These are phyloP conservation scores for Dioctria rufipes DNA, from an alignment of 2,888 invertebrate genomes.

Conservation along the genomic window DNA sequence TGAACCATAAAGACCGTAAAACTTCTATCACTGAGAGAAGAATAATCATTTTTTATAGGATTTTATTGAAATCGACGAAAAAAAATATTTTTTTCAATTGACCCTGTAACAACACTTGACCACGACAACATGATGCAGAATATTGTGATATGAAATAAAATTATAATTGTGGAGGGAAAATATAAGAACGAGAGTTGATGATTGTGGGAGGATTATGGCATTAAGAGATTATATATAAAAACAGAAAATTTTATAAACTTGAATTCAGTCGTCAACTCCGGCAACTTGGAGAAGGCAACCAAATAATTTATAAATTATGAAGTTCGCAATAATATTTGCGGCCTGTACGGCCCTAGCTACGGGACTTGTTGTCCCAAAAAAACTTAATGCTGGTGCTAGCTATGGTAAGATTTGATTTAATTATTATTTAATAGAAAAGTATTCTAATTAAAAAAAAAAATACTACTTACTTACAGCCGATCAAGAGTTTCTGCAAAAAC, in stretches of 20 bases:
- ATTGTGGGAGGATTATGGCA: not conserved
- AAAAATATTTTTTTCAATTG: conserved; percentile 2
- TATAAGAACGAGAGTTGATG: not conserved
- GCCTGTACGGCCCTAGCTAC: conserved; percentile 70
- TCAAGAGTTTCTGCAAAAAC: conserved; percentile 68
- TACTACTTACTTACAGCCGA: conserved; percentile 66
- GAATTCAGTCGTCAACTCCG: not conserved
- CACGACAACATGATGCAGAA: not conserved
- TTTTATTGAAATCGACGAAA: conserved; percentile 6
- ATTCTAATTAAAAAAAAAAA: no score
- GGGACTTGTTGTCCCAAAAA: conserved; percentile 62
- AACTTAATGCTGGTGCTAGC: conserved; percentile 57
- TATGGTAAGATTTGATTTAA: conserved; percentile 40
- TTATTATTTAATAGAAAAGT: no score
- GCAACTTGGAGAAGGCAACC: not conserved
- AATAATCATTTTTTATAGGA: not conserved
- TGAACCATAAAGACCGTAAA: not conserved
- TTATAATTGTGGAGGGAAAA: not conserved
- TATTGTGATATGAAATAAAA: no score
- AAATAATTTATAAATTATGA: conserved; percentile 67
- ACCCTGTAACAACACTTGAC: not conserved
- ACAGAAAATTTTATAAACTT: conserved; percentile 1
- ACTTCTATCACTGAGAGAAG: conserved; percentile 20
- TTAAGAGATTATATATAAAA: not conserved
- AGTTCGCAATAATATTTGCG: conserved; percentile 72